Percentiles rank a stretch among this genome's conserved stretches.
phyloP scores from a whole-genome alignment of 2,113 vertebrate species.

The Hiodon alosoides region DNA sequence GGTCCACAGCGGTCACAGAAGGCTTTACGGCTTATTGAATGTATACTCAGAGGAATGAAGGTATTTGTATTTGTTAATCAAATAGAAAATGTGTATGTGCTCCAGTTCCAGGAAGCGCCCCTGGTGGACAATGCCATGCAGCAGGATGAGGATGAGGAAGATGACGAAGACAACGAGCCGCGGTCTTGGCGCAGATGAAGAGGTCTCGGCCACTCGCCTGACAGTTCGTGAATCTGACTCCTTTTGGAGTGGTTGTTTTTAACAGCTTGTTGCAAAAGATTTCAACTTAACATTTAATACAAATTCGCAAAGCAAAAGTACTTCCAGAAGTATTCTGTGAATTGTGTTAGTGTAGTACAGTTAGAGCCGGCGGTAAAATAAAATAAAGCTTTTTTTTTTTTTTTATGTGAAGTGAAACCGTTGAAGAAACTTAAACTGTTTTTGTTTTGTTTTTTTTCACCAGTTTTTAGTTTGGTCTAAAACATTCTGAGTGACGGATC shows the following conservation, averaged over 20 bases:
- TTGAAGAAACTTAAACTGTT: slow-evolving; percentile 7
- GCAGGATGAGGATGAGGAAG: slow-evolving; percentile 96
- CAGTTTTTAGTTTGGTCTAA: slow-evolving; percentile 56
- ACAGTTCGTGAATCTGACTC: neutral
- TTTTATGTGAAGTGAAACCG: slow-evolving; percentile 15
- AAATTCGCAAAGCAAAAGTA: slow-evolving; percentile 58
- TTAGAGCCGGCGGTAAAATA: slow-evolving; percentile 68
- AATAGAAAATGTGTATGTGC: slow-evolving; percentile 18
- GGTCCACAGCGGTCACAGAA: too few species aligned
- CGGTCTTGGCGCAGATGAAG: slow-evolving; percentile 97
- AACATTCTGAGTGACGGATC: slow-evolving; percentile 64
- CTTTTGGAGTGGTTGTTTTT: slow-evolving; percentile 36
- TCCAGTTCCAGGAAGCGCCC: slow-evolving; percentile 87
- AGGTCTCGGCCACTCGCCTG: neutral
- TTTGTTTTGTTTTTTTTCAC: neutral
- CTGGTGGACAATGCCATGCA: slow-evolving; percentile 88
- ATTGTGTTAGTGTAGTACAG: slow-evolving; percentile 72
- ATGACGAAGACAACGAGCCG: slow-evolving; percentile 87
- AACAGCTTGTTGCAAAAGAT: slow-evolving; percentile 42
- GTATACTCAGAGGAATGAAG: too few species aligned
- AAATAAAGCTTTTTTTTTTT: neutral
- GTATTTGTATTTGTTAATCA: too few species aligned
- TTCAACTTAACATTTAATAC: slow-evolving; percentile 55
- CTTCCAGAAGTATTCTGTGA: slow-evolving; percentile 63
- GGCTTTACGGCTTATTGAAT: too few species aligned